phyloP scores from a whole-genome alignment of 2,113 vertebrate genomes.

The Pangasianodon gigas region DNA sequence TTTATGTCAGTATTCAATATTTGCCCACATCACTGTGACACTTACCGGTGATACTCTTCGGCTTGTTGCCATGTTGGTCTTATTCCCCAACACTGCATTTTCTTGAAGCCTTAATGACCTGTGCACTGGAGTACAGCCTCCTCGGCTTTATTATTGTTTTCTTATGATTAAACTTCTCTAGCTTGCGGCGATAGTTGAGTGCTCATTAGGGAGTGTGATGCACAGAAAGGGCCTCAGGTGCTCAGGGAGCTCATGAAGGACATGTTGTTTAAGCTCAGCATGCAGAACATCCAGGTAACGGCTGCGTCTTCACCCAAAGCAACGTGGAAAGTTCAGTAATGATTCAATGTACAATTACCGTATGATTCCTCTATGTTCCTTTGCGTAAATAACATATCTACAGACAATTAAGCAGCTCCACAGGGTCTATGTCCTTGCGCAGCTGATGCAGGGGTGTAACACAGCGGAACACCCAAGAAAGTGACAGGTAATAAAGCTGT shows the following conservation, averaged over 20 bases:
- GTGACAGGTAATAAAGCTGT: not conserved
- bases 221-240: slow-evolving; percentile 13
- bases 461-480: not conserved
- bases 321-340: not conserved
- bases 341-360: not conserved
- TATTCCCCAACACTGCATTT: not conserved
- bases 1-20: not conserved
- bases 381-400: not conserved
- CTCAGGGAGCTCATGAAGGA: not conserved
- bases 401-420: not conserved
- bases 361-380: not conserved
- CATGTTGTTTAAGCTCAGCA: slow-evolving; percentile 4
- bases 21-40: not conserved
- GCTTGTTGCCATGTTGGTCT: not conserved
- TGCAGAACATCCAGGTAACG: slow-evolving; percentile 10
- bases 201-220: slow-evolving; percentile 20
- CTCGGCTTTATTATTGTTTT: slow-evolving; percentile 8
- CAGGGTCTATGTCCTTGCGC: not conserved
- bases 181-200: slow-evolving; percentile 6
- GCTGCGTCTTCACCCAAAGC: not conserved
- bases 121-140: not conserved
- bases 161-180: slow-evolving; percentile 11
- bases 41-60: not conserved
- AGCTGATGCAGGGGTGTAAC: not conserved
- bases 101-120: not conserved